Percentiles rank a stretch among this genome's conserved stretches.
Evolutionary conservation across 2,888 invertebrate species (phyloP).

Genomic region (Eretmocerus hayati): DNA sequence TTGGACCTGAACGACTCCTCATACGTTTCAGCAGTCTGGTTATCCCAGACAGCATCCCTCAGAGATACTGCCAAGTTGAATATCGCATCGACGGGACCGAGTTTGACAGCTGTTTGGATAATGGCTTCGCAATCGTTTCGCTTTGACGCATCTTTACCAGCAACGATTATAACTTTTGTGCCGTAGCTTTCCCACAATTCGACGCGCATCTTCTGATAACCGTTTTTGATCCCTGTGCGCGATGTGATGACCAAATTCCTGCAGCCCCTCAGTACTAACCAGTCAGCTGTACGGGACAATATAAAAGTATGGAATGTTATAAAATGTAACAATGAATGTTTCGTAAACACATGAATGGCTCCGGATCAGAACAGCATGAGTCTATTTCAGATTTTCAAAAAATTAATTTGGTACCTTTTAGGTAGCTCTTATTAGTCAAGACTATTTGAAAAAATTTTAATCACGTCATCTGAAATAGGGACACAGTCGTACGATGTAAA

Average conservation of each 20-base stretch:
- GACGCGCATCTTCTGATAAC: conserved; percentile 73
- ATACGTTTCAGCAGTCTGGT: conserved; percentile 51
- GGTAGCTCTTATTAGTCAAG: too few relatives aligned
- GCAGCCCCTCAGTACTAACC: conserved; percentile 79
- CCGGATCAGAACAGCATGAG: too few relatives aligned
- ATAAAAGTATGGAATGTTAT: background rate
- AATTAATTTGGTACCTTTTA: too few relatives aligned
- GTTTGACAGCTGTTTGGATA: conserved; percentile 51
- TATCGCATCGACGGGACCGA: conserved; percentile 57
- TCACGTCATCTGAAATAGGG: too few relatives aligned
- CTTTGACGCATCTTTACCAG: conserved; percentile 62
- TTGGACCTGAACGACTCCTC: conserved; percentile 53
- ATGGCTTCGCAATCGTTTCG: conserved; percentile 64
- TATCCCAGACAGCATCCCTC: conserved; percentile 51
- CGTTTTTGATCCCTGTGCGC: conserved; percentile 68
- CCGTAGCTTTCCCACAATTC: conserved; percentile 64
- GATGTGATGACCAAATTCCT: conserved; percentile 73
- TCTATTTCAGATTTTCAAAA: too few relatives aligned
- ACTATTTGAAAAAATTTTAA: too few relatives aligned
- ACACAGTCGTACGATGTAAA: too few relatives aligned
- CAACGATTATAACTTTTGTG: conserved; percentile 61
- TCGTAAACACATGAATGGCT: too few relatives aligned
- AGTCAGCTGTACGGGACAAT: conserved; percentile 53
- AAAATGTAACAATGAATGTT: background rate
- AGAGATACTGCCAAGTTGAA: conserved; percentile 61